Conservation (phyloP, 1,140 invertebrate species). For the Pseudoatta argentina region DNA sequence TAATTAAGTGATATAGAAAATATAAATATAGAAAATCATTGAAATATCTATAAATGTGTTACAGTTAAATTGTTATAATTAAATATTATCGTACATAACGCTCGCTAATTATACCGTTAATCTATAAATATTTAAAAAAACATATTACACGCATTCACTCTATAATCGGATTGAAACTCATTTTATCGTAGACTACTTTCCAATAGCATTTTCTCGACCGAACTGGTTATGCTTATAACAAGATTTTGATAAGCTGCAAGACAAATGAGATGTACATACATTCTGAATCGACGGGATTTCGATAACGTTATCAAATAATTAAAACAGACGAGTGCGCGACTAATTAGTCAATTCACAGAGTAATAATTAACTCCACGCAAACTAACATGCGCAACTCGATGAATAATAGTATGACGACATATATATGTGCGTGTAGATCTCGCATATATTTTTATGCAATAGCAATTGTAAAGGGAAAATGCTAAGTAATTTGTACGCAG, state of each 20-base stretch:
- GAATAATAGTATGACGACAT: conserved; percentile 9
- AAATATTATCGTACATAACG: background rate
- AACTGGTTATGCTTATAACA: background rate
- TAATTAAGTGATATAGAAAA: background rate
- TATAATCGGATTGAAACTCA: background rate
- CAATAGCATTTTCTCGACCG: conserved; percentile 18
- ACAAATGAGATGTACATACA: background rate
- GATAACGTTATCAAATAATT: conserved; percentile 29
- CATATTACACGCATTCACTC: background rate
- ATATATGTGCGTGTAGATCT: background rate
- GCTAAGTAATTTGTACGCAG: background rate
- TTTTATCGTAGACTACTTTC: conserved; percentile 26
- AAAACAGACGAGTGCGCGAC: background rate
- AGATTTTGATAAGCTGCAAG: conserved; percentile 6
- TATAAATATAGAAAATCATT: background rate
- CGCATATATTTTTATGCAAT: background rate
- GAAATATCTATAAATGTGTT: background rate
- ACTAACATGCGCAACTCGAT: background rate
- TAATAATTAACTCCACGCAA: conserved; percentile 16
- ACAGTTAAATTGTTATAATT: background rate
- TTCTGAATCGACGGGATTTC: background rate
- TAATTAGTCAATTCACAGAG: conserved; percentile 7
- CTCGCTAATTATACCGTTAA: background rate
- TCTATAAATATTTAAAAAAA: conserved; percentile 3
- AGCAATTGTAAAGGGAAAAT: background rate